Base-by-base conservation (phyloP, 2,113 vertebrate species). In the Lutjanus erythropterus region DNA sequence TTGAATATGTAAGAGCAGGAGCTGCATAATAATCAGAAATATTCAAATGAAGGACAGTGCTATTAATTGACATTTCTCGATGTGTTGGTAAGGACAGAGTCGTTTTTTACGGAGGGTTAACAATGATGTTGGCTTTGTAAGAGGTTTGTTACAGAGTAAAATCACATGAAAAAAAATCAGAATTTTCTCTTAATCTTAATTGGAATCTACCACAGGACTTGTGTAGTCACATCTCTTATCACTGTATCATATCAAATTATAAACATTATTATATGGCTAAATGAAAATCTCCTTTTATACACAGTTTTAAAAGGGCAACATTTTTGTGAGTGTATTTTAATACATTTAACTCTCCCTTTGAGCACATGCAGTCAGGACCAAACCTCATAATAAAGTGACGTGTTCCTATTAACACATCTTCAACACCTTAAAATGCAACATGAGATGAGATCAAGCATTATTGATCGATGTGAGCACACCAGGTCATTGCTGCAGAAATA, bases 21-120 rank as follows among this genome's bases (percentile, higher is more conserved):
- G 88, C 86, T 68, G 91, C 86, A 91, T 90, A 85, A 93, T 94
- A 91, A 95, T 93, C 87, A 91, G 90, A 88, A 87, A 92, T 90
- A 91, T 92, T 93, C 92, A 94, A 89, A 93, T 94, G 89, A 89
- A 79, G 91, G 87, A 88, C 81, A 75, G 80, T 42, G 77, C 82
- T 81, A 81, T 92, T 93, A 93, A 92, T 88, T 93, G 86, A 90
- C 91, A 92, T 93, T 88, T 89, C 81, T 84, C 87, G 19, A 61
- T 81, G 90, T 81, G 81, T 76, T 77, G 58, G 50, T 79, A 69
- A 78, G 78, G 88, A 87, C 59, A 71, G 75, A 71, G 70, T 55
- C 81, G 69, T 80, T 86, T 81, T 77, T 73, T 39, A 70, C 35
- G 62, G 50, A 56, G 59, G 71, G 79, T 85, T 88, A 84, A 81